These are phyloP conservation scores for Sus cebifrons DNA, from an alignment of 2,797 vertebrate species.

Conservation along the genomic window DNA sequence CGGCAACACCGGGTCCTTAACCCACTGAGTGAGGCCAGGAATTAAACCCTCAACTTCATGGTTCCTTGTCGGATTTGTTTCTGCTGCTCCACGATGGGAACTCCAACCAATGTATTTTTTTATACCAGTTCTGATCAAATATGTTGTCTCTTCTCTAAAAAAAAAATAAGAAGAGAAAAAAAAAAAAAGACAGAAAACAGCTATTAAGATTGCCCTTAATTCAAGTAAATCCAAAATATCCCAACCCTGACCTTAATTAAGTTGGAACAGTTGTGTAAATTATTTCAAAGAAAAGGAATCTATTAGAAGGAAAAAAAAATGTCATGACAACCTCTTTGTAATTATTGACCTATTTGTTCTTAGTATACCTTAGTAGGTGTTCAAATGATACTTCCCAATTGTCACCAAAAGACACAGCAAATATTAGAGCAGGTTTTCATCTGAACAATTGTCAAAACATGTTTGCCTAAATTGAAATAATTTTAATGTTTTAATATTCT, in stretches of 20 bases:
- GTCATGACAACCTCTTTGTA: background rate
- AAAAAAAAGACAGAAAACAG: background rate
- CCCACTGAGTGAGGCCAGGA: no score
- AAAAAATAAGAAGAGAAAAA: background rate
- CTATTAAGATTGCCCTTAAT: background rate
- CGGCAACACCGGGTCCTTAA: no score
- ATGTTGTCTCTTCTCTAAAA: background rate
- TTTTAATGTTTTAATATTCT: conserved; percentile 9
- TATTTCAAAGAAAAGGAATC: background rate
- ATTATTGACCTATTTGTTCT: conserved; percentile 48
- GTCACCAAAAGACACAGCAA: background rate
- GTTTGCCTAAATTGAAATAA: background rate
- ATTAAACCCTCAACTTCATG: no score
- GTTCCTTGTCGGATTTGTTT: no score
- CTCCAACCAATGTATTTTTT: background rate
- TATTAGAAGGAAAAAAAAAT: background rate
- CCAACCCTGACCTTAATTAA: background rate
- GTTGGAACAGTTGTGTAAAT: background rate
- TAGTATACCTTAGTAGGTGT: background rate
- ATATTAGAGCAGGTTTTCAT: background rate
- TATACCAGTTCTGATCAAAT: background rate
- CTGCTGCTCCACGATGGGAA: no score
- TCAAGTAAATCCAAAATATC: background rate
- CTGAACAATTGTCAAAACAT: background rate
- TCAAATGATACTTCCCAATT: conserved; percentile 21